Base-by-base conservation (phyloP, 2,113 vertebrate genomes). In the Hemichromis elongatus region DNA sequence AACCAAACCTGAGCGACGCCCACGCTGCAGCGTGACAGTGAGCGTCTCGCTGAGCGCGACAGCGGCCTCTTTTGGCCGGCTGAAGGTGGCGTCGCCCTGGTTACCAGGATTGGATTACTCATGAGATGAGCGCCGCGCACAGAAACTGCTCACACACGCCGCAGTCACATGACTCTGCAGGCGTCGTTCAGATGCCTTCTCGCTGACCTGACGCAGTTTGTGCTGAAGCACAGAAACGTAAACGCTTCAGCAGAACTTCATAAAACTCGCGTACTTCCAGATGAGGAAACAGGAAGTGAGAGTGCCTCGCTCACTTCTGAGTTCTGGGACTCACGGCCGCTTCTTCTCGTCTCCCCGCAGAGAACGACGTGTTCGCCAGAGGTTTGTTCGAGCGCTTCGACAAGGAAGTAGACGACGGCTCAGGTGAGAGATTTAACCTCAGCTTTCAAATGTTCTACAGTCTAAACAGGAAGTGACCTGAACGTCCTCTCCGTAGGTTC, bases 331-430 rank as follows among this genome's bases (percentile, higher is more conserved):
- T 13, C 10, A 61, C 42, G n/a, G 40, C 26, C 54, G 35, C 4
- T 10, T 9, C 6, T 35, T 53, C 63, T 33, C 18, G 5, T 87
- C 59, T 90, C 2, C 68, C 3, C 82, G 11, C 88, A 97, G 96
- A 94, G 42, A 61, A 6, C 0, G 77, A 95, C 5, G 90, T 96
- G 3, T 96, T 95, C 28, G 81, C 90, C 30, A 87, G 21, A 42
- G 91, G 88, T 3, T 2, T 92, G 13, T 94, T 94, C 55, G 87
- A 92, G 0, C 92, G 88, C 2, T 85, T 55, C 0, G 90, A 83
- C 11, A 68, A 73, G 1, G 86, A 90, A 0, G 81, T 50, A 19
- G 40, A 73, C 0, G 83, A 61, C 5, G 77, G 92, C 11, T 94
- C 94, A 52, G 93, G 95, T 96, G 47, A 81, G 81, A 56, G 30